Base-by-base conservation (phyloP, 2,113 vertebrate species). In the Bucco capensis region DNA sequence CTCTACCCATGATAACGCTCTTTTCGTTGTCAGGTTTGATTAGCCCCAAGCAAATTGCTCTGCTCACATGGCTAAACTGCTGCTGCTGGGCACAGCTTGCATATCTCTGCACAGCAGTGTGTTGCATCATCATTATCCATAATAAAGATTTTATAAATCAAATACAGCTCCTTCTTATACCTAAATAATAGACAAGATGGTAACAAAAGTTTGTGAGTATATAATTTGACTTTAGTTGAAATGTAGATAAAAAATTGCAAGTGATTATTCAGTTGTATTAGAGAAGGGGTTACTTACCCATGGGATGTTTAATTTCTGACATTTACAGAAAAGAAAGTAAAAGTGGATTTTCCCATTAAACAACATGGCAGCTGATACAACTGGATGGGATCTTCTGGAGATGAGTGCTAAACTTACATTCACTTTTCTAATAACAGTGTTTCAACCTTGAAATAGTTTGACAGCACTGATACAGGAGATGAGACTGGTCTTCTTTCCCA, bases 381-480 rank as follows among this genome's bases (percentile, higher is more conserved):
- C 44, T 1, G 2, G 22, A 18, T 27, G 27, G 57, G 37, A 44
- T 70, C 64, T 9, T 10, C 6, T 22, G 25, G 22, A 0, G 0
- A 10, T 21, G 64, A 38, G 21, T 7, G 46, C 27, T 46, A 27
- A 49, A 53, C 40, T 64, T 51, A 33, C 5, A 11, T 13, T 23
- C 4, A 10, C 8, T 78, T 88, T 88, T 73, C 66, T 37, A 40
- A 14, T 3, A 70, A 50, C 50, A 30, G 31, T 14, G 1, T 30
- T 84, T 84, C 31, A 9, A 49, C 33, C 14, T 12, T 3, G 14
- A 19, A 31, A 33, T 10, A 17, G 25, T 27, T 37, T 33, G 75
- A 14, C 17, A 17, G 31, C 9, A 4, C 10, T 19, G 25, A 8
- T 22, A 5, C 5, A 4, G 56, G 28, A 33, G 22, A 18, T 3